A percentile compares a stretch with the other conserved stretches of the same genome.
phyloP scores from a whole-genome alignment of 1,140 invertebrate genomes.

The Tetragonula clypearis region DNA sequence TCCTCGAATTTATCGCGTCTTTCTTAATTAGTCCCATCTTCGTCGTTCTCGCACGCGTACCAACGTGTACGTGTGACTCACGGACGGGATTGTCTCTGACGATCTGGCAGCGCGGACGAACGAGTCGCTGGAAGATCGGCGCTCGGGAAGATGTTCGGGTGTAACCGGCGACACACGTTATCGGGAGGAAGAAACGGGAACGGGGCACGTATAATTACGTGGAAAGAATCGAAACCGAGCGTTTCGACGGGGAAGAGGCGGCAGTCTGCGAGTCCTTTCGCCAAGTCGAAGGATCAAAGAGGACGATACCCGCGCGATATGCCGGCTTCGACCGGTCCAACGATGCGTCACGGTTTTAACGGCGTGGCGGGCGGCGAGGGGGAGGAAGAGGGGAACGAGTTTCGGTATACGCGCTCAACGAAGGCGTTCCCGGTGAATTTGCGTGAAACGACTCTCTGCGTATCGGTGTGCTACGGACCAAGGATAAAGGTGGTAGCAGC shows the following conservation, averaged over 20 bases:
- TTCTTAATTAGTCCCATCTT: conserved; percentile 48
- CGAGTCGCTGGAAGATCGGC: conserved; percentile 15
- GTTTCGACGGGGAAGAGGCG: background rate
- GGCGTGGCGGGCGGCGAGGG: background rate
- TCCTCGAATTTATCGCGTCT: conserved; percentile 47
- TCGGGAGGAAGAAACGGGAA: conserved; percentile 29
- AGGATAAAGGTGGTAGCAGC: conserved; percentile 65
- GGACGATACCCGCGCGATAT: conserved; percentile 66
- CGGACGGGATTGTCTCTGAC: background rate
- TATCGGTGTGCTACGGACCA: conserved; percentile 60
- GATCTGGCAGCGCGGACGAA: background rate
- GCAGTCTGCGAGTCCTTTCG: conserved; percentile 56
- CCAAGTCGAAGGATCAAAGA: conserved; percentile 73
- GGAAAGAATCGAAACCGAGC: conserved; percentile 67
- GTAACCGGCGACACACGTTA: conserved; percentile 16
- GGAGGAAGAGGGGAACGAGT: conserved; percentile 55
- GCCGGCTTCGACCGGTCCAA: conserved; percentile 65
- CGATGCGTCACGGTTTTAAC: conserved; percentile 74
- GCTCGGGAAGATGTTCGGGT: background rate
- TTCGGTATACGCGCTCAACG: conserved; percentile 43
- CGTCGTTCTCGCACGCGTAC: too few relatives aligned
- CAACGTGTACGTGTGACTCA: background rate
- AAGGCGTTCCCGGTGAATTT: conserved; percentile 74
- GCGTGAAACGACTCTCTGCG: conserved; percentile 76
- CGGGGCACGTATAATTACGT: conserved; percentile 71